Conservation (phyloP, 1,140 invertebrate species). For the Propsilocerus akamusi region DNA sequence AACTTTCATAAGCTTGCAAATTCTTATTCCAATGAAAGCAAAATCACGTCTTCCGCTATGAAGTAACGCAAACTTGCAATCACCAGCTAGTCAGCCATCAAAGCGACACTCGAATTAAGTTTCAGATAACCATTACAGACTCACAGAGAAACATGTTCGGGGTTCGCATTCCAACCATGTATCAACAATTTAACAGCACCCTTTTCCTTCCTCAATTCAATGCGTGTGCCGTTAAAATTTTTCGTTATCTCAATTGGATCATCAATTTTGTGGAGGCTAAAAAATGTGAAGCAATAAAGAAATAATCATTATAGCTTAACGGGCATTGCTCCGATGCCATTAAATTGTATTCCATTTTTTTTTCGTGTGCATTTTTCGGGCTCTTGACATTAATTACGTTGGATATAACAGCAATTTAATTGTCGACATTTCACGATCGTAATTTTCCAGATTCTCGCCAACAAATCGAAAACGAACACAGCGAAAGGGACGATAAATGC, state of each 20-base stretch:
- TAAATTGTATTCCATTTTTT: neutral
- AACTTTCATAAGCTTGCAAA: neutral
- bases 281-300: no score
- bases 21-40: neutral
- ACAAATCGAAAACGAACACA: neutral
- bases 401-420: slow-evolving; percentile 3
- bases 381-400: neutral
- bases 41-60: neutral
- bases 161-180: neutral
- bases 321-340: no score
- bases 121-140: neutral
- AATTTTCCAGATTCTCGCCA: neutral
- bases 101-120: neutral
- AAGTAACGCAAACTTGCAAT: neutral
- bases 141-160: neutral
- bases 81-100: neutral
- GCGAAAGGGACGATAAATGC: neutral
- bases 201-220: neutral
- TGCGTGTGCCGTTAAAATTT: neutral
- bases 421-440: slow-evolving; percentile 2
- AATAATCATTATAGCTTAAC: no score
- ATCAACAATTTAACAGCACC: neutral
- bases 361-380: neutral
- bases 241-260: neutral
- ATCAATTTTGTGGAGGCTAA: neutral